A percentile compares a stretch with the other conserved stretches of the same genome.
phyloP scores from a whole-genome alignment of 37 sponge, comb jelly and placozoan species.

The Theonella swinhoei region DNA sequence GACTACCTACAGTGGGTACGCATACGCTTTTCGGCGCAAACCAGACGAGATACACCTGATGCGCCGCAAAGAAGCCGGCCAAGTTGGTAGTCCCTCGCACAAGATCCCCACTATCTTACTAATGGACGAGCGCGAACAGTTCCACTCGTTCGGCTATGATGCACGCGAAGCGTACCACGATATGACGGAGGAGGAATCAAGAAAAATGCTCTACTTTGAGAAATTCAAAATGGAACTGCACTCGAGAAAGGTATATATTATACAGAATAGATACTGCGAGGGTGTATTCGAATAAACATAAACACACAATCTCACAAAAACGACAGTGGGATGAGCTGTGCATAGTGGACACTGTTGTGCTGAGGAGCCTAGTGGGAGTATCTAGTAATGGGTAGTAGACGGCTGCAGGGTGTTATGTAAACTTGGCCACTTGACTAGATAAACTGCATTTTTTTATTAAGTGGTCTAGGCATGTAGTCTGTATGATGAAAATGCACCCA shows the following conservation, averaged over 20 bases:
- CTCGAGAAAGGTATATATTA: constrained; percentile 62
- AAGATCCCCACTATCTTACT: constrained; percentile 68
- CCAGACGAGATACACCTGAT: constrained; percentile 70
- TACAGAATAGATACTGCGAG: too few relatives aligned
- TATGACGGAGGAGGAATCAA: constrained; percentile 44
- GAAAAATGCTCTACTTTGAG: constrained; percentile 72
- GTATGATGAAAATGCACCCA: too few relatives aligned
- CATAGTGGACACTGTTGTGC: too few relatives aligned
- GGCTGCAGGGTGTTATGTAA: background rate
- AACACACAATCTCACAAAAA: too few relatives aligned
- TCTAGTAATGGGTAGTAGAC: too few relatives aligned
- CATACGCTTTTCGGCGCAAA: constrained; percentile 49
- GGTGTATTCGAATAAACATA: too few relatives aligned
- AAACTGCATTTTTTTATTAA: too few relatives aligned
- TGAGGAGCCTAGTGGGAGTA: background rate
- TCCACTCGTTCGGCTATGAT: constrained; percentile 76
- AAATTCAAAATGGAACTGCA: constrained; percentile 84
- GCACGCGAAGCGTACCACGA: constrained; percentile 68
- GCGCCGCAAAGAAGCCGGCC: constrained; percentile 25
- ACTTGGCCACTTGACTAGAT: background rate
- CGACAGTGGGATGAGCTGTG: too few relatives aligned
- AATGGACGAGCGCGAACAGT: constrained; percentile 44
- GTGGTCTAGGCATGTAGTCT: too few relatives aligned
- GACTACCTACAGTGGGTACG: constrained; percentile 80
- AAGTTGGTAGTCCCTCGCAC: constrained; percentile 6